Percentiles rank a stretch among this genome's conserved stretches.
Conservation (phyloP, 2,797 vertebrate species). For the Merluccius polli region DNA sequence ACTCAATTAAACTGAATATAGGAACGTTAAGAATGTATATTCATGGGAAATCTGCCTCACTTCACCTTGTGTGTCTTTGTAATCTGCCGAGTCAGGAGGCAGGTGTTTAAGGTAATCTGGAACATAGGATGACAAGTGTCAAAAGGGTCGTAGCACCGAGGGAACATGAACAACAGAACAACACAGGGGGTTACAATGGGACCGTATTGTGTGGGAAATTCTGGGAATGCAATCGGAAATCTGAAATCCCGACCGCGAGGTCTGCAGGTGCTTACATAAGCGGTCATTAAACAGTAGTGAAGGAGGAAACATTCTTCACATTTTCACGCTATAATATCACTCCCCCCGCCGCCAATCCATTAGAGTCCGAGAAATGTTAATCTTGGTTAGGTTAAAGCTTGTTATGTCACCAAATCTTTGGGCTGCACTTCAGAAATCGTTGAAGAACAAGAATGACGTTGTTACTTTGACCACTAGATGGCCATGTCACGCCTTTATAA, state of each 20-base stretch:
- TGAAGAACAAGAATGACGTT: conserved; percentile 7
- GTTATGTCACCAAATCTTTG: conserved; percentile 63
- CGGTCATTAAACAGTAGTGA: conserved; percentile 44
- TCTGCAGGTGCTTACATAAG: conserved; percentile 50
- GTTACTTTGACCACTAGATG: conserved; percentile 44
- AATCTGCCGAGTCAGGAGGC: conserved; percentile 83
- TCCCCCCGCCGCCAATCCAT: conserved; percentile 31
- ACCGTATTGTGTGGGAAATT: conserved; percentile 37
- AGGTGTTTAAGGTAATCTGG: conserved; percentile 95
- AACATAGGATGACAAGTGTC: conserved; percentile 17
- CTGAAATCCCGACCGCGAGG: conserved; percentile 39
- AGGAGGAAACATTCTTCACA: conserved; percentile 49
- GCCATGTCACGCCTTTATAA: conserved; percentile 30
- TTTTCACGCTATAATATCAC: conserved; percentile 25
- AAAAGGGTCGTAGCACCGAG: conserved; percentile 1
- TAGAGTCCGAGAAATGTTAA: conserved; percentile 38
- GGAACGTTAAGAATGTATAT: neutral
- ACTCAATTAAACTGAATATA: neutral
- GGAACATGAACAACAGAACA: neutral
- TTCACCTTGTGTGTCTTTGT: conserved; percentile 90
- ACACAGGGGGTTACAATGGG: conserved; percentile 13
- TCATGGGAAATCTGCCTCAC: neutral
- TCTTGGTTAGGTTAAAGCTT: conserved; percentile 40
- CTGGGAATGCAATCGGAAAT: conserved; percentile 31
- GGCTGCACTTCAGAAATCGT: conserved; percentile 41